Evolutionary conservation across 2,888 invertebrate genomes (phyloP).

Genomic region (Cacoxenus indagator): DNA sequence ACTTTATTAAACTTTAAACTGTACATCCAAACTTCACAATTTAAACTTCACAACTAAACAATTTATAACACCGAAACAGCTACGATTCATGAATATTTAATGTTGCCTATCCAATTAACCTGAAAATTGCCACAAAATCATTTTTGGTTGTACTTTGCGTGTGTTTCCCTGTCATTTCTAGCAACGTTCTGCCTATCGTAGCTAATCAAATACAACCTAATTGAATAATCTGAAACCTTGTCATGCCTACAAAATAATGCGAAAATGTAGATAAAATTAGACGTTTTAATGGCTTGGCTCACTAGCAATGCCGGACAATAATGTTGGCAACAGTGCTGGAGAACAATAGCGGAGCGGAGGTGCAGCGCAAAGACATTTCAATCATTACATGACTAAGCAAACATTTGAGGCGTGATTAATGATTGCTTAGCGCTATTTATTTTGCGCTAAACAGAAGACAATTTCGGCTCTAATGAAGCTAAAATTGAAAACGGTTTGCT

Average conservation of each 20-base stretch:
- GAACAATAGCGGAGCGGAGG: background rate
- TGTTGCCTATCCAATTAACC: background rate
- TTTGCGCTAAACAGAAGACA: constrained; percentile 36
- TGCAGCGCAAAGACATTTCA: too few species aligned
- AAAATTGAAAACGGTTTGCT: constrained; percentile 26
- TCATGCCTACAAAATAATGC: constrained; percentile 4
- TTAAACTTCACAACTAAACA: background rate
- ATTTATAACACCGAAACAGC: background rate
- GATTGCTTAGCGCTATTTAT: constrained; percentile 51
- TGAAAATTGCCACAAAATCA: constrained; percentile 17
- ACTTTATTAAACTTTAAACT: too few species aligned
- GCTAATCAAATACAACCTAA: constrained; percentile 20
- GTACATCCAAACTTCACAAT: too few species aligned
- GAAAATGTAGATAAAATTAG: constrained; percentile 4
- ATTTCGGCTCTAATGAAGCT: constrained; percentile 40
- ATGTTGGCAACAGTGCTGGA: background rate
- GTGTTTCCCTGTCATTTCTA: constrained; percentile 46
- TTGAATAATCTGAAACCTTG: constrained; percentile 13
- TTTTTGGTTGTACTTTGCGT: constrained; percentile 16
- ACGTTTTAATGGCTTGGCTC: constrained; percentile 15
- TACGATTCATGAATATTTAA: background rate
- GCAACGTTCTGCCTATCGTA: constrained; percentile 23
- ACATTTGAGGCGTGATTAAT: constrained; percentile 50
- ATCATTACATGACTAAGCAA: constrained; percentile 49
- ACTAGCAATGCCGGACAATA: background rate